These are phyloP conservation scores for Hyles lineata DNA, from an alignment of 2,888 invertebrate species.

Conservation along the genomic window DNA sequence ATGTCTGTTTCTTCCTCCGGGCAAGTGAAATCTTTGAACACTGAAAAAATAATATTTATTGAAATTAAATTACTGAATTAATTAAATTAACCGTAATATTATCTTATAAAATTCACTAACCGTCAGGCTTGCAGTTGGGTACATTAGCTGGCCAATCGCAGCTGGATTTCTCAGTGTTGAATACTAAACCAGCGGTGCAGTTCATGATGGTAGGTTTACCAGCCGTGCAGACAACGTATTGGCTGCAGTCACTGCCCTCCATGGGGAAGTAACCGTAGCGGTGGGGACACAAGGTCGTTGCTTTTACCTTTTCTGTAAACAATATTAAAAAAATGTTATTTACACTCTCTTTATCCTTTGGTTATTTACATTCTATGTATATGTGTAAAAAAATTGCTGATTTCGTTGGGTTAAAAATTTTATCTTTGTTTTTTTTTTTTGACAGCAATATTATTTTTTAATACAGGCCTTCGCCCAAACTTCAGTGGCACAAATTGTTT, in stretches of 20 bases:
- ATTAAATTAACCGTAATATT: neutral
- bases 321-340: no score
- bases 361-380: no score
- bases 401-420: no score
- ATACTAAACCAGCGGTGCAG: constrained; percentile 8
- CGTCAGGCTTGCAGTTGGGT: neutral
- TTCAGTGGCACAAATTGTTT: no score
- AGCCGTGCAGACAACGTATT: constrained; percentile 15
- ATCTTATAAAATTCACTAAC: neutral
- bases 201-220: constrained; percentile 2
- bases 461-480: no score
- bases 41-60: constrained; percentile 3
- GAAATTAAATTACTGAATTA: neutral
- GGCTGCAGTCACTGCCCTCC: constrained; percentile 8
- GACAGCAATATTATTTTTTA: no score
- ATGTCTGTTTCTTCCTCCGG: neutral
- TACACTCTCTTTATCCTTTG: no score
- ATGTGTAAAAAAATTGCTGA: no score
- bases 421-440: no score
- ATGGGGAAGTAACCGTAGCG: constrained; percentile 6
- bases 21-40: constrained; percentile 17
- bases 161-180: neutral
- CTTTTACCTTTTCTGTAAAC: constrained; percentile 4
- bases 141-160: constrained; percentile 6
- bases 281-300: neutral